Base-by-base conservation (phyloP, 2,888 invertebrate species). In the Vanessa cardui region DNA sequence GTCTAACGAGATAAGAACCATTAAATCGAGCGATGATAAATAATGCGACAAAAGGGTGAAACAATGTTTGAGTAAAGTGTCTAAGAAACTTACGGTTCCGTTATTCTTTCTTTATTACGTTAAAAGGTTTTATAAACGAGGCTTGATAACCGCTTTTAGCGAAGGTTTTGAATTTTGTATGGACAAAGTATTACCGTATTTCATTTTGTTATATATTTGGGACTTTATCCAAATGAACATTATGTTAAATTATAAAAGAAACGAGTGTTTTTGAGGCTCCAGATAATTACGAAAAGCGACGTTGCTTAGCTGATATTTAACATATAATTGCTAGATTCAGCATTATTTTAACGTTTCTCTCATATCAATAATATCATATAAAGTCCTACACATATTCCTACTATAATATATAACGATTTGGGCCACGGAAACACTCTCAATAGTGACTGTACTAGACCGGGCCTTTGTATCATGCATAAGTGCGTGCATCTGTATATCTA, bases 51-150 rank as follows among this genome's bases (percentile, higher is more conserved):
- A n/a, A 54, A 54, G 54, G 54, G 54, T 52, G 31, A n/a, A 54
- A 31, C 31, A 54, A 54, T 54, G 31, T 54, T 54, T 54, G 31
- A 54, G 58, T 58, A 31, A 58, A 64, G 21, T 21, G 39, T 49
- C 39, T 18, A 26, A 64, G 44, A 31, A 39, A 58, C 58, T 64
- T 15, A 33, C 15, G 18, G 20, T 12, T 21, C 21, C 31, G 46
- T 58, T 58, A 47, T 59, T 50, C 44, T 39, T 59, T 31, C 64
- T 60, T 65, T 60, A 65, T 65, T 54, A 65, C 65, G 59, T 59
- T 65, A 65, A 60, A 65, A 65, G 65, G 59, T 52, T 60, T 59
- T 46, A 18, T 59, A 50, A 60, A 65, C 52, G 52, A 31, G 18
- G 50, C 59, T 65, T 62, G 26, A 54, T 52, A 58, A 64, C 39